A percentile compares a stretch with the other conserved stretches of the same genome.
Evolutionary conservation across 2,113 vertebrate genomes (phyloP).

Genomic region (Clarias magur): DNA sequence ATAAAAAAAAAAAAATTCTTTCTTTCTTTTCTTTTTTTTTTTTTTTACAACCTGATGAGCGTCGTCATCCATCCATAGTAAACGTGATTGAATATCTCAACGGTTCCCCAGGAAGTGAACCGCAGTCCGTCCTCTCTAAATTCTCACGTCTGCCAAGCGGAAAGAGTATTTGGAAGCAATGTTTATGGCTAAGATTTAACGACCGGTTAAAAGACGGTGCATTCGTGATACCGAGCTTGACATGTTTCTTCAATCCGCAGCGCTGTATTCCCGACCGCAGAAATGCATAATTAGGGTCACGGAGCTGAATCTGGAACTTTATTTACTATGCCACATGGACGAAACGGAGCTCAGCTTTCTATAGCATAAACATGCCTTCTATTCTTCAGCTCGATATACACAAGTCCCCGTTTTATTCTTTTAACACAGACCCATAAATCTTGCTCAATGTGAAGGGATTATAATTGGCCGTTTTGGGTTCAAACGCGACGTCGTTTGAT

Average conservation of each 20-base stretch:
- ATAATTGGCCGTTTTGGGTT: constrained; percentile 51
- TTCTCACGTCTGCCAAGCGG: background rate
- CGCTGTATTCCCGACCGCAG: constrained; percentile 37
- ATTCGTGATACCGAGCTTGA: constrained; percentile 10
- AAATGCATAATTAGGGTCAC: constrained; percentile 37
- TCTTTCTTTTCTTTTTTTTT: background rate
- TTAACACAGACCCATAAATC: constrained; percentile 62
- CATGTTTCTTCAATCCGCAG: constrained; percentile 7
- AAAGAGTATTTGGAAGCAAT: constrained; percentile 10
- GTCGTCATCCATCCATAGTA: background rate
- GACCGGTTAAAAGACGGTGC: constrained; percentile 5
- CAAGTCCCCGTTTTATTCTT: constrained; percentile 52
- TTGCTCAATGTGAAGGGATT: constrained; percentile 55
- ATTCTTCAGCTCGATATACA: constrained; percentile 26
- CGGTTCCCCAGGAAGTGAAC: background rate
- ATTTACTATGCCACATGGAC: constrained; percentile 53
- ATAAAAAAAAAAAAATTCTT: background rate
- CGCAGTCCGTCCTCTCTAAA: background rate
- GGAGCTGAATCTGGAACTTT: constrained; percentile 43
- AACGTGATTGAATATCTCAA: background rate
- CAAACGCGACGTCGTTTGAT: constrained; percentile 54
- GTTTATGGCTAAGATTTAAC: constrained; percentile 24
- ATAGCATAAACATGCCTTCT: constrained; percentile 50
- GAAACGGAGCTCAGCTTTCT: constrained; percentile 48
- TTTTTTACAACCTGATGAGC: background rate